Conservation (phyloP, 2,797 vertebrate genomes). For the Silurus aristotelis region DNA sequence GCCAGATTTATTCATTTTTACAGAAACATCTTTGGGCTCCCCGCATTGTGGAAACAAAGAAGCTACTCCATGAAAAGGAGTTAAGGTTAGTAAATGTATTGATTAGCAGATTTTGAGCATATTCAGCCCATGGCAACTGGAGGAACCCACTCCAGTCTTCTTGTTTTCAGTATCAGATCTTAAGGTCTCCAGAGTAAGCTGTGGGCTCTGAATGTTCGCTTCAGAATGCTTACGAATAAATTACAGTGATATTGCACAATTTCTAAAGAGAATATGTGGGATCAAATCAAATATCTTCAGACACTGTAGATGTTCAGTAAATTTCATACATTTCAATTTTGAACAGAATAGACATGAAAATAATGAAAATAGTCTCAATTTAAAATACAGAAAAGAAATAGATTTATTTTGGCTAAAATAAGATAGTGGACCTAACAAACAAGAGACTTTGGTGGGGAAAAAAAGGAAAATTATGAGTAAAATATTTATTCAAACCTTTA, state of each 20-base stretch:
- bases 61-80: neutral
- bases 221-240: neutral
- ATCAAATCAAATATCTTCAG: neutral
- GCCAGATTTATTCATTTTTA: neutral
- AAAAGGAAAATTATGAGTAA: too few relatives aligned
- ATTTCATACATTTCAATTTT: neutral
- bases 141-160: neutral
- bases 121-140: neutral
- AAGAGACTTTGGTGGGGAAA: too few relatives aligned
- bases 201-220: neutral
- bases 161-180: neutral
- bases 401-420: neutral
- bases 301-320: neutral
- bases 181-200: neutral
- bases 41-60: neutral
- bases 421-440: neutral
- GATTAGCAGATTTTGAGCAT: neutral
- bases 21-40: neutral
- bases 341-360: too few relatives aligned
- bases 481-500: neutral
- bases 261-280: neutral
- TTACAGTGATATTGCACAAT: neutral
- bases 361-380: neutral
- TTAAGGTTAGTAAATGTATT: conserved; percentile 3
- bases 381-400: neutral